These are phyloP conservation scores for Galaxias olidus DNA, from an alignment of 2,797 vertebrate genomes.

Conservation along the genomic window DNA sequence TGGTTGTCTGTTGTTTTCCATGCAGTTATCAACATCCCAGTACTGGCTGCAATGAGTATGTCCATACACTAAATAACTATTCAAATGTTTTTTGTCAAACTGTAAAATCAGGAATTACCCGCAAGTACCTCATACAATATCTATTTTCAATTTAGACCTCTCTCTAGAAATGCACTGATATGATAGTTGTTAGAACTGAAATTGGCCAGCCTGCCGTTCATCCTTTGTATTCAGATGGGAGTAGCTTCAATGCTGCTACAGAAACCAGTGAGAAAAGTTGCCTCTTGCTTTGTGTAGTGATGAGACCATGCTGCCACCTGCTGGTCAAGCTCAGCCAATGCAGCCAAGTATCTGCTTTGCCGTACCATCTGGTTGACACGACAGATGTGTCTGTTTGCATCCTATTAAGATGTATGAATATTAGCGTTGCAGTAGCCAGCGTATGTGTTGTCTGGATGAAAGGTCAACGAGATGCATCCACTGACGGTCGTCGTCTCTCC, in stretches of 20 bases:
- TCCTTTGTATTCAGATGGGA: constrained; percentile 36
- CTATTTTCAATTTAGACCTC: constrained; percentile 70
- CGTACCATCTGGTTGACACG: constrained; percentile 49
- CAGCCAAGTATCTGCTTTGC: constrained; percentile 55
- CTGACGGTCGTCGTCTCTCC: constrained; percentile 54
- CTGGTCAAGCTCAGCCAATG: constrained; percentile 68
- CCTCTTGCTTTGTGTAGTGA: constrained; percentile 49
- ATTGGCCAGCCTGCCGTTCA: constrained; percentile 46
- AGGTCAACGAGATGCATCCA: constrained; percentile 47
- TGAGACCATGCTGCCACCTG: constrained; percentile 76
- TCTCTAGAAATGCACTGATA: constrained; percentile 70
- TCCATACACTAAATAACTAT: constrained; percentile 22
- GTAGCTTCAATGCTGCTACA: constrained; percentile 54
- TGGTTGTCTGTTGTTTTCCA: constrained; percentile 35
- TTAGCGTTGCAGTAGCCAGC: constrained; percentile 15
- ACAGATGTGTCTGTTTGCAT: constrained; percentile 56
- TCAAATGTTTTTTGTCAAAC: not conserved
- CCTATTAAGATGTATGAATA: constrained; percentile 40
- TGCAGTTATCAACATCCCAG: constrained; percentile 21
- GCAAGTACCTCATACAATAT: constrained; percentile 22
- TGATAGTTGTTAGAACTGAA: constrained; percentile 49
- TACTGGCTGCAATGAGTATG: constrained; percentile 10
- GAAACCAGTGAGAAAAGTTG: constrained; percentile 47
- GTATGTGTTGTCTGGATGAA: constrained; percentile 15
- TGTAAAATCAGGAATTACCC: not conserved